Base-by-base conservation (phyloP, 2,888 invertebrate species). In the Rugalucina vietnamica region DNA sequence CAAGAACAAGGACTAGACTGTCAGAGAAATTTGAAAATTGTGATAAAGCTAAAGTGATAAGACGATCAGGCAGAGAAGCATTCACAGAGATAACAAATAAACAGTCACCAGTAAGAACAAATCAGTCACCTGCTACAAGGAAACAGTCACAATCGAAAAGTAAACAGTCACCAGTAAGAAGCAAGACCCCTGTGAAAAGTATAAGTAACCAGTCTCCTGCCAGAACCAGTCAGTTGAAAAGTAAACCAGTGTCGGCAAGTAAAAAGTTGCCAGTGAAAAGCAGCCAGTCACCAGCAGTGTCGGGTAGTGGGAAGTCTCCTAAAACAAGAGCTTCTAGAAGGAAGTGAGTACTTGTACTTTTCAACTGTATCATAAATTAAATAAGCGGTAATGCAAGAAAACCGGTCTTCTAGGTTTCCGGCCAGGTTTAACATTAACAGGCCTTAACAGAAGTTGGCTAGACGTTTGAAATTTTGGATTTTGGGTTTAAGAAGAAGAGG, bases 11-110 rank as follows among this genome's bases (percentile, higher is more conserved):
- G 5, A 76, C 86, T 60, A 73, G 88, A 60, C 84, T 90, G 2
- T 76, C 79, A 12, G 82, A 84, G 27, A 86, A 81, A 37, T 89
- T 91, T 85, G 84, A 82, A 36, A 71, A 76, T 4, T 72, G 81
- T 39, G 76, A 81, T 37, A 60, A 71, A 29, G 49, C 49, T 4
- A 49, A 81, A 54, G 82, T 83, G 21, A 14, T 82, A 24, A 74
- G 50, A 70, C 29, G 65, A 36, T 29, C 83, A 14, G 78, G 81
- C 32, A 27, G 83, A 14, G 65, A 79, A 29, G 85, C 81, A 0
- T 88, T 85, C 43, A 73, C 60, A 18, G 80, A 81, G 49, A 57
- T 88, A n/a, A 81, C 79, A 34, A 88, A 88, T 74, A 69, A 39
- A 27, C 75, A 37, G 43, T 69, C 71, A 24, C 39, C 79, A 10